phyloP scores from a whole-genome alignment of 2,888 invertebrate species.

The Dicyrtoma fusca region DNA sequence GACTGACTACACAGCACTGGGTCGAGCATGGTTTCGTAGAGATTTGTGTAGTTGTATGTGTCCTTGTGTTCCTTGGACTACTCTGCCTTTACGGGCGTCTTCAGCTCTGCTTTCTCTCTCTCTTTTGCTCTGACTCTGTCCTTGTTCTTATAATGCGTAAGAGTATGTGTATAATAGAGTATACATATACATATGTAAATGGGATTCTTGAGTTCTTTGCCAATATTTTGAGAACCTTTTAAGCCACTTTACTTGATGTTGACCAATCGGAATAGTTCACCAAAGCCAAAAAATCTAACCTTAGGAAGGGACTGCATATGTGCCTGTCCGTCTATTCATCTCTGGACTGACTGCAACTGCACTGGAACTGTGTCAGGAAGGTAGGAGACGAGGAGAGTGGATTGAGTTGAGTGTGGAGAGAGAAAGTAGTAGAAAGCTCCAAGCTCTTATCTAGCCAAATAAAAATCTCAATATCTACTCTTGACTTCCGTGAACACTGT shows the following conservation, averaged over 20 bases:
- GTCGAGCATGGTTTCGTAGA: neutral
- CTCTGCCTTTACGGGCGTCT: no score
- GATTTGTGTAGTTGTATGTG: constrained; percentile 9
- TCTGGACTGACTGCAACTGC: no score
- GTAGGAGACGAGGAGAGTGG: neutral
- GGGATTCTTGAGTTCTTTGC: constrained; percentile 6
- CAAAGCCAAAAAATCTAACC: constrained; percentile 10
- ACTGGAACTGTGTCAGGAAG: neutral
- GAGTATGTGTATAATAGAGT: neutral
- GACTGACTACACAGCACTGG: constrained; percentile 14
- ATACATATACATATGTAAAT: neutral
- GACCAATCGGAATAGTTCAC: constrained; percentile 24
- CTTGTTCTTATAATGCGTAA: neutral
- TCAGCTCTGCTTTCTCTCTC: no score
- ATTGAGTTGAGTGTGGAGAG: neutral
- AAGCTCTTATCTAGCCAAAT: no score
- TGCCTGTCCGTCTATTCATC: no score
- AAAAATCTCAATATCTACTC: no score
- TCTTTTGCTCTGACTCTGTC: neutral
- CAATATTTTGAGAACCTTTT: constrained; percentile 27
- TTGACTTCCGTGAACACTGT: no score
- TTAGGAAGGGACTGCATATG: no score
- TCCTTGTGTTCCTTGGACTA: no score
- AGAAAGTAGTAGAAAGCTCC: no score
- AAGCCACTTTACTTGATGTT: constrained; percentile 31